phyloP scores from a whole-genome alignment of 2,797 vertebrate species.

The Glyptemys insculpta region DNA sequence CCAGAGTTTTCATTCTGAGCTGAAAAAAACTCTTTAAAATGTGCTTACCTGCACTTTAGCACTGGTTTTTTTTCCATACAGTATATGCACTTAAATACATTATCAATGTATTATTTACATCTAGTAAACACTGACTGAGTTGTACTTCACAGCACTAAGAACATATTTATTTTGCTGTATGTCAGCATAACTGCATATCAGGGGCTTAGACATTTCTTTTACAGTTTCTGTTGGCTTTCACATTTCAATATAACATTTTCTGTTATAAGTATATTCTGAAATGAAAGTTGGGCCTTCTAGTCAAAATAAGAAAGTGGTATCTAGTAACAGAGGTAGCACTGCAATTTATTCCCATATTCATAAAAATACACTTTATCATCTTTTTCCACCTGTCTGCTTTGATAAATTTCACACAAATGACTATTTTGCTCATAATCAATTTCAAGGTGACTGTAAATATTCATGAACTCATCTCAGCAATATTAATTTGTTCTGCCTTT shows the following conservation, averaged over 20 bases:
- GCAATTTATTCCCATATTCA: constrained; percentile 32
- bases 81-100: not conserved
- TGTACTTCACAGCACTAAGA: constrained; percentile 17
- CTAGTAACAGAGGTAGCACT: not conserved
- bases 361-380: constrained; percentile 47
- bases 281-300: constrained; percentile 41
- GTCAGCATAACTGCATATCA: constrained; percentile 18
- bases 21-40: not conserved
- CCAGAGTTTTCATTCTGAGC: not conserved
- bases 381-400: constrained; percentile 55
- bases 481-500: constrained; percentile 60
- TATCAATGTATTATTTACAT: constrained; percentile 4
- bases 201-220: constrained; percentile 3
- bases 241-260: constrained; percentile 24
- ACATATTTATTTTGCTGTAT: constrained; percentile 13
- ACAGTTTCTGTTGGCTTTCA: constrained; percentile 29
- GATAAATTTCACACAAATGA: constrained; percentile 56
- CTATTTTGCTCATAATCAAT: constrained; percentile 53
- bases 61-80: not conserved
- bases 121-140: not conserved
- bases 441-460: constrained; percentile 66
- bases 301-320: constrained; percentile 10
- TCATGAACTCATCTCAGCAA: constrained; percentile 38
- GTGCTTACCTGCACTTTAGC: not conserved
- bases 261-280: constrained; percentile 34